Evolutionary conservation across 2,888 invertebrate genomes (phyloP).

Genomic region (Corythucha ciliata): DNA sequence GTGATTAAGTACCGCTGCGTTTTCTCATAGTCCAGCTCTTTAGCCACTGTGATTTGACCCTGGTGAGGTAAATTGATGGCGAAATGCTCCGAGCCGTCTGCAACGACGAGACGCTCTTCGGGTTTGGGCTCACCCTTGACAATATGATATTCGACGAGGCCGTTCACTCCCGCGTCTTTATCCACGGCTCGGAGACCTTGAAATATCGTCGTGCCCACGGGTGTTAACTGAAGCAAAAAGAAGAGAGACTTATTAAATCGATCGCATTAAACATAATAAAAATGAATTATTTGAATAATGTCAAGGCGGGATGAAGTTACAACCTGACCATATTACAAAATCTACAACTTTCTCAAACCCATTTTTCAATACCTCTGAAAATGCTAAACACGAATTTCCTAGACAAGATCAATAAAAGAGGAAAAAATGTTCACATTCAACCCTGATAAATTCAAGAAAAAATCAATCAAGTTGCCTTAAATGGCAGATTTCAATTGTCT

Average conservation of each 20-base stretch:
- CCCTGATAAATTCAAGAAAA: no score
- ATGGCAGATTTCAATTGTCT: no score
- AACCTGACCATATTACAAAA: no score
- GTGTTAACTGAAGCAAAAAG: slow-evolving; percentile 59
- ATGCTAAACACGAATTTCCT: no score
- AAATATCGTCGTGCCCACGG: slow-evolving; percentile 77
- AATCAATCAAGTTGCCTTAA: no score
- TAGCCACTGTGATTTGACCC: slow-evolving; percentile 77
- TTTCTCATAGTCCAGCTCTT: slow-evolving; percentile 78
- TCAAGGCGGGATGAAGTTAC: no score
- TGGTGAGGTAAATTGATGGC: slow-evolving; percentile 79
- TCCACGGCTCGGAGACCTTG: slow-evolving; percentile 70
- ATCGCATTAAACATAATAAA: no score
- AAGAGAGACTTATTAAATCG: not conserved
- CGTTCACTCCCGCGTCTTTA: slow-evolving; percentile 79
- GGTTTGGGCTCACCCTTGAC: slow-evolving; percentile 60
- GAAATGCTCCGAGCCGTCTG: slow-evolving; percentile 75
- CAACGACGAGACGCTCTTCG: slow-evolving; percentile 50
- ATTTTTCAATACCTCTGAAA: no score
- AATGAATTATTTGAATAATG: no score
- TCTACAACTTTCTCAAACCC: no score
- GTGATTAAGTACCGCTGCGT: slow-evolving; percentile 80
- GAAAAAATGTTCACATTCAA: no score
- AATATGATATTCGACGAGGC: slow-evolving; percentile 76
- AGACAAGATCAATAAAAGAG: no score